Evolutionary conservation across 2,888 invertebrate genomes (phyloP), one percentile per base, ranked within the genome.

Genomic region (Gymnocheta viridis): DNA sequence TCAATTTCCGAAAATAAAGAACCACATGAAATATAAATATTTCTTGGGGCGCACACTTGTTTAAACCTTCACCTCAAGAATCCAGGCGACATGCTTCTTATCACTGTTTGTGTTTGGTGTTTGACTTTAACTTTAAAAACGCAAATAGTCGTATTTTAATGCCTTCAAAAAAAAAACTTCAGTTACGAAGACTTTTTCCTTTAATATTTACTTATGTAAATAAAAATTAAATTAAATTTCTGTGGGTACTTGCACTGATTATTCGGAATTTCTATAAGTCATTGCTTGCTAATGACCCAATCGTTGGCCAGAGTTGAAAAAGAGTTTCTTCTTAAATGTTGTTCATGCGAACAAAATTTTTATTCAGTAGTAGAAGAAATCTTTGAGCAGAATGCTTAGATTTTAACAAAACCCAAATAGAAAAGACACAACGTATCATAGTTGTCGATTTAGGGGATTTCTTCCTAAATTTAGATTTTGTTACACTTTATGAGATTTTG

Each of bases 21-120:
- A 67, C 19, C n/a, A 35, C 51, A 74, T 67, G 17, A 67, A 80
- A n/a, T 66, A 51, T 24, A 56, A 80, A 60, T 17, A 80, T 67
- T 60, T 22, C 27, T 67, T 49, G 41, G 41, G 41, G 74, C 41
- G 35, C 44, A 81, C 67, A 74, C 80, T 74, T 74, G 80, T 54
- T 81, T 32, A 74, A 81, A 81, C 74, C 74, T 81, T 74, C 73
- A 81, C 73, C 81, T 74, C 24, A 74, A 44, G 60, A 74, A 69
- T 27, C 10, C 58, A 60, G 81, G 74, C 81, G 81, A 81, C 81
- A 81, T 69, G 67, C 74, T 81, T 81, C 81, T 81, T 81, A 81
- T 81, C 81, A 62, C 17, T 41, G 14, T 73, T 81, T 74, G 62
- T 17, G 3, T 62, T 70, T 62, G 51, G 3, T 78, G 32, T 64